These are phyloP conservation scores for Erythrocebus patas DNA, from an alignment of 2,113 vertebrate species.

Conservation along the genomic window DNA sequence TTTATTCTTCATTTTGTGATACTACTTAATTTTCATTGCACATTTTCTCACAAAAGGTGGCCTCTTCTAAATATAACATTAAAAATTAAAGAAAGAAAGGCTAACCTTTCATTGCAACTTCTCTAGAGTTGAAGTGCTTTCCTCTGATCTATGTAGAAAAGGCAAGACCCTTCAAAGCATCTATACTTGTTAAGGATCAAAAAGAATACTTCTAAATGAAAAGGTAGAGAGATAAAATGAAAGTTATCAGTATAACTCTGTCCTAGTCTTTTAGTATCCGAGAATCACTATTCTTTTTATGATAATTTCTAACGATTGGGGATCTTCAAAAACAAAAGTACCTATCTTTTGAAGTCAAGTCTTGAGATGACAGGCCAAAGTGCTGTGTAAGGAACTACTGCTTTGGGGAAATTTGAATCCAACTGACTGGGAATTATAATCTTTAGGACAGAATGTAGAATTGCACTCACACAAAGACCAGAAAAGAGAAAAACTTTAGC, in stretches of 20 bases:
- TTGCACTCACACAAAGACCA: background rate
- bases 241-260: background rate
- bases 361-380: background rate
- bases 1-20: constrained; percentile 2
- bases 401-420: background rate
- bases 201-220: constrained; percentile 38
- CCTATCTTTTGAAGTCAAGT: background rate
- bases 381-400: background rate
- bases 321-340: background rate
- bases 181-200: constrained; percentile 43
- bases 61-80: constrained; percentile 52
- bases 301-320: background rate
- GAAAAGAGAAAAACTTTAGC: background rate
- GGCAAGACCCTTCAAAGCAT: constrained; percentile 31
- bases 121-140: constrained; percentile 14
- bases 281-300: background rate
- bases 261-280: background rate
- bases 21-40: constrained; percentile 20
- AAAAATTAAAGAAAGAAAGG: constrained; percentile 33
- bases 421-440: background rate
- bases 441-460: background rate
- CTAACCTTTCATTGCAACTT: background rate
- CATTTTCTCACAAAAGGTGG: background rate
- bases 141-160: constrained; percentile 63
- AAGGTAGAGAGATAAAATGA: background rate